Conservation (phyloP, 2,888 invertebrate genomes). For the Pyrrhia umbra region DNA sequence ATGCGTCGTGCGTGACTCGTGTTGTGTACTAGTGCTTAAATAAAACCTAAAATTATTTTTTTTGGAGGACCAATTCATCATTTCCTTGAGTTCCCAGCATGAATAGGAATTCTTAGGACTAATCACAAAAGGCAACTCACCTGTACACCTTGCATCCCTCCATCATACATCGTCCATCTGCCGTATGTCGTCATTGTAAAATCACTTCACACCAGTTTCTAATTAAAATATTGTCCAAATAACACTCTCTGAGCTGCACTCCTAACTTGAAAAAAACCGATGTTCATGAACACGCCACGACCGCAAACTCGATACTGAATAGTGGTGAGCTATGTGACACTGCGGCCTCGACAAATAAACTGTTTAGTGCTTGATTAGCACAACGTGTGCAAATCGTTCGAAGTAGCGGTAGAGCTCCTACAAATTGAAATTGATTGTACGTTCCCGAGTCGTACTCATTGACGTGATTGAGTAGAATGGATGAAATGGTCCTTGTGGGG, state of each 20-base stretch:
- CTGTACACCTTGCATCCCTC: conserved; percentile 81
- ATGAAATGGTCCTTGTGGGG: conserved; percentile 80
- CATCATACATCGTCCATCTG: conserved; percentile 83
- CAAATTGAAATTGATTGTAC: conserved; percentile 86
- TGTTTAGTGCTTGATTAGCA: conserved; percentile 89
- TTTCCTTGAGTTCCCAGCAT: neutral
- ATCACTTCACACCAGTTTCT: conserved; percentile 51
- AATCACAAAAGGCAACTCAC: conserved; percentile 64
- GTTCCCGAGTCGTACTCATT: conserved; percentile 79
- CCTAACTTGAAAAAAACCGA: conserved; percentile 33
- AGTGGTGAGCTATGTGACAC: conserved; percentile 73
- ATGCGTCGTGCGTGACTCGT: neutral
- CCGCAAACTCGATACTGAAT: conserved; percentile 71
- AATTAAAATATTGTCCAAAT: conserved; percentile 45
- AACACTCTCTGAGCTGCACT: conserved; percentile 44
- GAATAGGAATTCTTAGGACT: neutral
- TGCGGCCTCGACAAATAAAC: conserved; percentile 77
- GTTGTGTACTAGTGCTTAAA: too few relatives aligned
- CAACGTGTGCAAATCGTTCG: conserved; percentile 85
- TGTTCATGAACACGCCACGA: conserved; percentile 65
- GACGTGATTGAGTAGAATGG: conserved; percentile 85
- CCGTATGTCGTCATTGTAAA: conserved; percentile 78
- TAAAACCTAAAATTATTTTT: neutral
- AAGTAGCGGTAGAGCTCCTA: conserved; percentile 62
- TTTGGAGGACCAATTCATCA: neutral